These are phyloP conservation scores for Dascillus cervinus DNA, from an alignment of 2,888 invertebrate genomes.

Conservation along the genomic window DNA sequence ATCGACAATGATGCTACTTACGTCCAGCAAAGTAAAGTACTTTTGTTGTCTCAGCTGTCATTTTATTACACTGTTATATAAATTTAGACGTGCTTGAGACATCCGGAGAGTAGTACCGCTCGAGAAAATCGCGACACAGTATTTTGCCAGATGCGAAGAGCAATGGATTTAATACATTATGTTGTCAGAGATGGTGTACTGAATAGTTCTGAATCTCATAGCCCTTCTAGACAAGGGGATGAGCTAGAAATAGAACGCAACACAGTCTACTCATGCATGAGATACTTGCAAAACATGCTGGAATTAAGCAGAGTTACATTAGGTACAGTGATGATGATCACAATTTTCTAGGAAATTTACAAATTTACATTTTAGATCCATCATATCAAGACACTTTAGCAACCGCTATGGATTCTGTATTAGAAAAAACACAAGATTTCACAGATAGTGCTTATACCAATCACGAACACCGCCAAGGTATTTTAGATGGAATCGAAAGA, in stretches of 20 bases:
- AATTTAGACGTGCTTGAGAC: slow-evolving; percentile 76
- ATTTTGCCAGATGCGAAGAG: slow-evolving; percentile 94
- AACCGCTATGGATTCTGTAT: slow-evolving; percentile 78
- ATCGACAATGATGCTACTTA: slow-evolving; percentile 93
- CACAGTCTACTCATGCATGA: slow-evolving; percentile 74
- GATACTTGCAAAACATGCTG: slow-evolving; percentile 77
- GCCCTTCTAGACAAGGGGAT: slow-evolving; percentile 43
- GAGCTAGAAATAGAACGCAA: slow-evolving; percentile 58
- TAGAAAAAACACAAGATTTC: slow-evolving; percentile 96
- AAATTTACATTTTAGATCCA: slow-evolving; percentile 29
- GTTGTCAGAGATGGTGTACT: slow-evolving; percentile 95
- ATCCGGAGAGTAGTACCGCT: slow-evolving; percentile 89
- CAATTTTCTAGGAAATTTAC: background rate
- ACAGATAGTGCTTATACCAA: slow-evolving; percentile 98
- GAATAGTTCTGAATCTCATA: slow-evolving; percentile 44
- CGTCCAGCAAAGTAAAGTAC: slow-evolving; percentile 82
- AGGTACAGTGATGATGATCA: slow-evolving; percentile 24
- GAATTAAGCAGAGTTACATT: slow-evolving; percentile 77
- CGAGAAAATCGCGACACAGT: slow-evolving; percentile 95
- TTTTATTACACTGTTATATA: background rate
- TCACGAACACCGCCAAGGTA: slow-evolving; percentile 93
- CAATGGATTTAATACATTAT: slow-evolving; percentile 95
- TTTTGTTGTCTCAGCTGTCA: background rate
- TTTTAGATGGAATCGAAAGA: slow-evolving; percentile 77
- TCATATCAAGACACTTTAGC: slow-evolving; percentile 70